Base-by-base conservation (phyloP, 2,888 invertebrate species). In the Myathropa florea region DNA sequence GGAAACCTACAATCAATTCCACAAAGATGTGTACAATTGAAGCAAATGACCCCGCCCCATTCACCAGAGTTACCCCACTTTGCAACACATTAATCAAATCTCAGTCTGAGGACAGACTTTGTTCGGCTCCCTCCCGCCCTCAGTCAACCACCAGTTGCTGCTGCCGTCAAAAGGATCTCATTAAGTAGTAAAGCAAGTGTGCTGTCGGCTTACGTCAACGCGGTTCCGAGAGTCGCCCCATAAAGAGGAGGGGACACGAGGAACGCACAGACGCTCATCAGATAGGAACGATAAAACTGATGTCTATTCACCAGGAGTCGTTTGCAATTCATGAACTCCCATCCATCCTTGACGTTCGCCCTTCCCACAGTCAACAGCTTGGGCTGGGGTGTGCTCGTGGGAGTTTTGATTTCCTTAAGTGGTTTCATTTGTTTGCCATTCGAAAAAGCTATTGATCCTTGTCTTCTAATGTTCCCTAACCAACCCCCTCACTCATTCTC, bases 391-490 rank as follows among this genome's bases (percentile, higher is more conserved):
- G 57, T 6, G 36, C 46, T 28, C 53, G 64, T 24, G 68, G 63
- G 60, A 53, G 64, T 77, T 70, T 72, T 88, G 70, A 84, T 88
- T 78, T 86, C 65, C 75, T 83, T 86, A 88, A 88, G 86, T 88
- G 79, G 88, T 83, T 83, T 87, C 86, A 67, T 87, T 88, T 82
- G 67, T 84, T 85, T 88, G 73, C 77, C 33, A 73, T 75, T 63
- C 64, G 63, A 64, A 88, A n/a, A 70, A 73, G 84, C 65, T 77
- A 82, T 86, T 83, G 78, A 83, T 86, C 82, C 33, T 61, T 59
- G 75, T 83, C 57, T 72, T 83, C 57, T 72, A 57, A 14, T 23
- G 57, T 24, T 23, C 23, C 57, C 7, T 12, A 57, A 57, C 23
- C 24, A 57, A 12, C 57, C 24, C 12, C 24, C 23, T 18, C 39